Conservation (phyloP, 1,140 invertebrate genomes). For the Bombus ignitus region DNA sequence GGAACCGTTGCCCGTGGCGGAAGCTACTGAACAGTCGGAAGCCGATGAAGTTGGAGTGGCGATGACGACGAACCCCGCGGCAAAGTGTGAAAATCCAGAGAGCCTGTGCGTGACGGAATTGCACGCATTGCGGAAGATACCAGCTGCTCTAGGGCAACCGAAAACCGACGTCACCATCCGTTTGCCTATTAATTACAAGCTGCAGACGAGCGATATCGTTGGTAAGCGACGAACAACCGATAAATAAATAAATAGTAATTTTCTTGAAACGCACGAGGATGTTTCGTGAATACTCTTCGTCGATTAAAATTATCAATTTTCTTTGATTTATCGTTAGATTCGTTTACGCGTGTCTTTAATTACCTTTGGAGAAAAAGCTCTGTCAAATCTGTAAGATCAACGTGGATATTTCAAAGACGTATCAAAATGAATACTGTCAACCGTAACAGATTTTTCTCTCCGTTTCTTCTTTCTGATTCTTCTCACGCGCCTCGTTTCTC, state of each 20-base stretch:
- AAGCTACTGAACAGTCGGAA: conserved; percentile 27
- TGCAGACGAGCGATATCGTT: conserved; percentile 71
- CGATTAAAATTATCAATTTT: no score
- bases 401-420: no score
- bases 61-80: conserved; percentile 74
- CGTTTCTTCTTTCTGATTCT: neutral
- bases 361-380: no score
- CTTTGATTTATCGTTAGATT: no score
- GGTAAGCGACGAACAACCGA: conserved; percentile 70
- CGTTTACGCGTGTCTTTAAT: no score
- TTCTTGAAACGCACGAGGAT: neutral
- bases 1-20: conserved; percentile 15
- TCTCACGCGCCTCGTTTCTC: neutral
- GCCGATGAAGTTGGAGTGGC: conserved; percentile 64
- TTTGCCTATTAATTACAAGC: conserved; percentile 84
- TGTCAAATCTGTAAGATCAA: no score
- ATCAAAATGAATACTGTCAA: no score
- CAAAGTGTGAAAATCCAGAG: conserved; percentile 80
- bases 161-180: conserved; percentile 84
- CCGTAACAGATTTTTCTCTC: no score
- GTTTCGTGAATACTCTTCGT: no score
- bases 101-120: conserved; percentile 85
- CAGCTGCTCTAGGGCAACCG: conserved; percentile 77
- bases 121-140: conserved; percentile 82
- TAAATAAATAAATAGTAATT: neutral